Conservation (phyloP, 2,113 vertebrate species). For the Alaudala cheleensis region DNA sequence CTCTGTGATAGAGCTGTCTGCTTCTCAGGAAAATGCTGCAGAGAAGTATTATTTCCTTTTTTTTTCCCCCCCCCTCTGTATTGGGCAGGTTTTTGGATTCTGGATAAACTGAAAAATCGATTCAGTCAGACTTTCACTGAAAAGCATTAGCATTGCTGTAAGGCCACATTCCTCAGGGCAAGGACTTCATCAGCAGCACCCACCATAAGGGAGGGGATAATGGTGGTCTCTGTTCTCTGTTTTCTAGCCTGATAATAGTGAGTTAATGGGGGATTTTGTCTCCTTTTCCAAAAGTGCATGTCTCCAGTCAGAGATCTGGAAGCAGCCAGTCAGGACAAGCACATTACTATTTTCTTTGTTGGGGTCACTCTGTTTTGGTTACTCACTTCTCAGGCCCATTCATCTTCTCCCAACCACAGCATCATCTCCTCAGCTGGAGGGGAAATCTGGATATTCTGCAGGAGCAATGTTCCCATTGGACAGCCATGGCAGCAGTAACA, state of each 20-base stretch:
- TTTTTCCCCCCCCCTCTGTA: not conserved
- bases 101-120: not conserved
- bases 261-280: not conserved
- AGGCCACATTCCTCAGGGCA: not conserved
- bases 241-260: not conserved
- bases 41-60: not conserved
- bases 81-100: not conserved
- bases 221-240: not conserved
- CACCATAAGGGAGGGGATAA: too few species aligned
- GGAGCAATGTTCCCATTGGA: not conserved
- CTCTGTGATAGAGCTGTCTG: not conserved
- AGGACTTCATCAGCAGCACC: not conserved
- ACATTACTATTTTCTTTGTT: not conserved
- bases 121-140: not conserved
- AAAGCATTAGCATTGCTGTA: not conserved
- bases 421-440: not conserved
- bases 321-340: not conserved
- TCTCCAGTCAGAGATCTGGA: not conserved
- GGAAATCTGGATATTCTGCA: not conserved
- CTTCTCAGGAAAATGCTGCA: not conserved
- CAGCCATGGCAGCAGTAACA: not conserved
- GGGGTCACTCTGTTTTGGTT: not conserved
- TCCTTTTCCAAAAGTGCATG: not conserved
- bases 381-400: rapidly evolving
- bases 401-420: not conserved